Evolutionary conservation across 2,113 vertebrate genomes (phyloP), one percentile per base, ranked within the genome.

Genomic region (Tragelaphus imberbis): DNA sequence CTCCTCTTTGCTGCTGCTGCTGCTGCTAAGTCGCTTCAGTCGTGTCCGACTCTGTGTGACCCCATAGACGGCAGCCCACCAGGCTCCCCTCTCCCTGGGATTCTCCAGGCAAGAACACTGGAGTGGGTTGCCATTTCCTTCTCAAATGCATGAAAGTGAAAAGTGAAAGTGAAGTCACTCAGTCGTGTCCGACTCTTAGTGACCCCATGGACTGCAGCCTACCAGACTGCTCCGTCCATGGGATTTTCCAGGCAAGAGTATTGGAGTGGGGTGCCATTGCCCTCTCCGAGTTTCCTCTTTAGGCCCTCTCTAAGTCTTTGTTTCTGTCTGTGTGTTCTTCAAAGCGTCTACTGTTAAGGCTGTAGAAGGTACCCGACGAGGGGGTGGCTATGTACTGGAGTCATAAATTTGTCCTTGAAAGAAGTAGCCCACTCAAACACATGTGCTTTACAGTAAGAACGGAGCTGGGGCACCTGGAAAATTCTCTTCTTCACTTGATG

Each of bases 391-490:
- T 17, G 21, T 68, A n/a, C 28, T 5, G 17, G 17, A 40, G 79
- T 93, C 75, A 91, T 86, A 96, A 89, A 86, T 88, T 71, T 79
- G n/a, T 88, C 88, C 80, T 92, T 90, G 79, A 59, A 84, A 95
- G 23, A 55, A 81, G 56, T 14, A 87, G 33, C 40, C 44, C 16
- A 47, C 63, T 85, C 58, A 84, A 59, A 93, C 44, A 53, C 71
- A 79, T 15, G 27, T 16, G 23, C n/a, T 95, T 17, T 97, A 28
- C 63, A 47, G 58, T 63, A 36, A 85, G 58, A 84, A 88, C 15
- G 36, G 28, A 85, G 85, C 59, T 71, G 68, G 68, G 77, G 84
- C 89, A 97, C 97, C 95, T 98, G 91, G 90, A 98, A 96, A 96
- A 97, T 94, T 89, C 96, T 93, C 9, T 93, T 97, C 95, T 94